A percentile compares a stretch with the other conserved stretches of the same genome.
Conservation (phyloP, 1,140 invertebrate species). For the Trichogramma pretiosum region DNA sequence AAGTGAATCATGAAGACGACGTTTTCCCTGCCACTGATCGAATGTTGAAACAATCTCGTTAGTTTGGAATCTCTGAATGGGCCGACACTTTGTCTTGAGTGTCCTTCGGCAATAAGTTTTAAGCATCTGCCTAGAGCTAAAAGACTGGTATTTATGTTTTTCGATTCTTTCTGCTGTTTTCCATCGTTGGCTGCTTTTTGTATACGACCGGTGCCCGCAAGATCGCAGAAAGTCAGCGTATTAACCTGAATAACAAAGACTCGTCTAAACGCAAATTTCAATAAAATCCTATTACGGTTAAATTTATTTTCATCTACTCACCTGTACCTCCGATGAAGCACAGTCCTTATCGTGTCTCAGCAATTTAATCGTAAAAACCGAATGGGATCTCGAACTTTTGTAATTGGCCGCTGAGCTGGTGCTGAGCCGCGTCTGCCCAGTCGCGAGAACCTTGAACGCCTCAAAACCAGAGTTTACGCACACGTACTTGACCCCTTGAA, state of each 20-base stretch:
- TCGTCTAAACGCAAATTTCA: too few species aligned
- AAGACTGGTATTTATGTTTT: slow-evolving; percentile 80
- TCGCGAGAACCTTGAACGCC: slow-evolving; percentile 65
- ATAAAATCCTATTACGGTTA: neutral
- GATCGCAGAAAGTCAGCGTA: slow-evolving; percentile 69
- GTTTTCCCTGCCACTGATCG: slow-evolving; percentile 54
- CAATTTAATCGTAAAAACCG: slow-evolving; percentile 73
- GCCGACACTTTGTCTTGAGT: slow-evolving; percentile 30
- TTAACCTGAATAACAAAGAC: slow-evolving; percentile 18
- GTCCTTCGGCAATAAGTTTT: slow-evolving; percentile 46
- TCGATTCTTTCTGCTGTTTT: slow-evolving; percentile 67
- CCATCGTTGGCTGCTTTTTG: slow-evolving; percentile 66
- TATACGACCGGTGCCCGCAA: slow-evolving; percentile 77
- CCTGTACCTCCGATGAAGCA: slow-evolving; percentile 24
- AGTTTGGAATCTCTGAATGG: slow-evolving; percentile 68
- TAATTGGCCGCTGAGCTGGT: slow-evolving; percentile 67
- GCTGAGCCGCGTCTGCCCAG: slow-evolving; percentile 64
- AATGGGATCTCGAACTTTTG: slow-evolving; percentile 74
- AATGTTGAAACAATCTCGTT: slow-evolving; percentile 45
- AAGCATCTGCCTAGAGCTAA: slow-evolving; percentile 76
- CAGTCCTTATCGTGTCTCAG: slow-evolving; percentile 37
- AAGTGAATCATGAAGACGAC: slow-evolving; percentile 72
- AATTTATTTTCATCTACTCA: slow-evolving; percentile 13
- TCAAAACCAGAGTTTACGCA: slow-evolving; percentile 65
- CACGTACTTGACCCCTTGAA: slow-evolving; percentile 66